Evolutionary conservation across 1,140 invertebrate genomes (phyloP).

Genomic region (Nebria ingens): DNA sequence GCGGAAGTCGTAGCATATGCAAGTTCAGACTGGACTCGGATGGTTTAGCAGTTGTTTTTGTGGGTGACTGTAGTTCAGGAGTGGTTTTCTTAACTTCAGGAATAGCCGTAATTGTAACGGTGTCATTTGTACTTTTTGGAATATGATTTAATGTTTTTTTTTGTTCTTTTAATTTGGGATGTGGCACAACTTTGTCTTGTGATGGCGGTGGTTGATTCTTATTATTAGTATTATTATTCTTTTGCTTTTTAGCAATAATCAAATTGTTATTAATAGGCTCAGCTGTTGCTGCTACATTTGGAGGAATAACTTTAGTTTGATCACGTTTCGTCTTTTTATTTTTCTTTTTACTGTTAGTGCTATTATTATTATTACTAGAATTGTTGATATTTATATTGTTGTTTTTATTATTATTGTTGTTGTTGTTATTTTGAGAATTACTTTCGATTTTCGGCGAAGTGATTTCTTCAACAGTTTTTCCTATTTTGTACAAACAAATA

Average conservation of each 20-base stretch:
- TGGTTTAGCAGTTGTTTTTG: conserved; percentile 15
- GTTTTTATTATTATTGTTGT: conserved; percentile 19
- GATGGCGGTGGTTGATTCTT: no score
- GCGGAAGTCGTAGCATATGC: conserved; percentile 51
- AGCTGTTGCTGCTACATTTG: no score
- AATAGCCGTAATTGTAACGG: background rate
- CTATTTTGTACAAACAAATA: background rate
- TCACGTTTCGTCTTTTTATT: background rate
- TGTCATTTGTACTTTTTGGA: conserved; percentile 18
- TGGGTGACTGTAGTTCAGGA: conserved; percentile 19
- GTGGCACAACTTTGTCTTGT: no score
- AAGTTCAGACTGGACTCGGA: conserved; percentile 17
- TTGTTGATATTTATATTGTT: conserved; percentile 13
- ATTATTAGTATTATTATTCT: no score
- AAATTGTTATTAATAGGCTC: no score
- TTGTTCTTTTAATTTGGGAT: background rate
- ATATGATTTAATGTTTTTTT: background rate
- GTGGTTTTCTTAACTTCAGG: background rate
- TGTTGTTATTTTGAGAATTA: no score
- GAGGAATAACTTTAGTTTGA: no score
- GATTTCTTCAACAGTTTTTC: conserved; percentile 12
- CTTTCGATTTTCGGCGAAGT: no score
- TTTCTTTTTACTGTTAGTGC: conserved; percentile 8
- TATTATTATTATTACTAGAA: conserved; percentile 23
- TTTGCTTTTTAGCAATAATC: no score